Evolutionary conservation across 2,797 vertebrate species (phyloP).

Genomic region (Paedocypris micromegethes): DNA sequence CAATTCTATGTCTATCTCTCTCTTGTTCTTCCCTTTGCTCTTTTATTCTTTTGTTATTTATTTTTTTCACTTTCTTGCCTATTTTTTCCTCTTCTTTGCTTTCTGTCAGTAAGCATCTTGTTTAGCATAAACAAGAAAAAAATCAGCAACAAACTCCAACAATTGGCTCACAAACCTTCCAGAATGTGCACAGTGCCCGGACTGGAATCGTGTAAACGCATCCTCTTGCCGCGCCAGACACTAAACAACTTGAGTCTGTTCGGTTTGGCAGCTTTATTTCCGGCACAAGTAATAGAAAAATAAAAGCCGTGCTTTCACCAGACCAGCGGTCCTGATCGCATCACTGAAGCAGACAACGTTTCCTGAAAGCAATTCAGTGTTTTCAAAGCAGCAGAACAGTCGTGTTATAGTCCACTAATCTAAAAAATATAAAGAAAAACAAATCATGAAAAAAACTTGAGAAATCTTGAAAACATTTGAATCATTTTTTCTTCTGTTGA

Average conservation of each 20-base stretch:
- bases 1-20: too few relatives aligned
- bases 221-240: slow-evolving; percentile 18
- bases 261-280: slow-evolving; percentile 15
- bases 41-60: too few relatives aligned
- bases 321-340: not conserved
- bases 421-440: too few relatives aligned
- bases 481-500: too few relatives aligned
- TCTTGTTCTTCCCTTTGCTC: too few relatives aligned
- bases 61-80: too few relatives aligned
- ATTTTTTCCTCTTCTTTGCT: too few relatives aligned
- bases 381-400: not conserved
- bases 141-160: too few relatives aligned
- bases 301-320: slow-evolving; percentile 15
- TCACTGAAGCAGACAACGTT: slow-evolving; percentile 1
- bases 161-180: slow-evolving; percentile 41
- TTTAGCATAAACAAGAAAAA: too few relatives aligned
- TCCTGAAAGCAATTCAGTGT: not conserved
- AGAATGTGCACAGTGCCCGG: slow-evolving; percentile 47
- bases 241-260: slow-evolving; percentile 30
- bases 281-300: slow-evolving; percentile 3
- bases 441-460: too few relatives aligned
- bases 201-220: slow-evolving; percentile 35
- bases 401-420: not conserved
- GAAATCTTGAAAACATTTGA: too few relatives aligned
- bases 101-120: too few relatives aligned